Base-by-base conservation (phyloP, 2,797 vertebrate genomes). In the Sorex maritimensis region DNA sequence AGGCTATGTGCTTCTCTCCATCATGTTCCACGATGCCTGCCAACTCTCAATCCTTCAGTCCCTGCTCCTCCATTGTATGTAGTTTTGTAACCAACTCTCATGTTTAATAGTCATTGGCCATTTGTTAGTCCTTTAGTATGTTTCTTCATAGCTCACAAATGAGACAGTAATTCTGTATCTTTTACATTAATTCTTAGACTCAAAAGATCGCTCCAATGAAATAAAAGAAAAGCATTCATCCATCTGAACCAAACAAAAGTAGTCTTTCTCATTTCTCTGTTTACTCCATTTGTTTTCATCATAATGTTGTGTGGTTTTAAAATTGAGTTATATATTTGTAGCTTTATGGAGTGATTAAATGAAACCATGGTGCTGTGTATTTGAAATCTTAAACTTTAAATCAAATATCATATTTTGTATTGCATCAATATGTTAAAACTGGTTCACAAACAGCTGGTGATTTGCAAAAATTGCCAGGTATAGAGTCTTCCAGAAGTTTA, bases 331-430 rank as follows among this genome's bases (percentile, higher is more conserved):
- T 73, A 28, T 26, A n/a, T 81, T 90, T 90, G 55, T 67, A 87
- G 71, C 81, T 55, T 77, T 65, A 77, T 90, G 63, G 87, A 89
- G 38, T 38, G 87, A 88, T 93, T 85, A 88, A 93, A 67, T 73
- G 38, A 44, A 65, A 81, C 75, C 73, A 19, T 63, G n/a, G 63
- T 63, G 49, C 90, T 65, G 69, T 26, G 87, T 81, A 55, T 88
- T n/a, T 71, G 71, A 95, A 84, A 46, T 65, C 55, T 89, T 84
- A 81, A 81, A 63, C 88, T 93, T 73, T 81, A 86, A 93, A 87
- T 83, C 61, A 67, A 74, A 11, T 84, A 21, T 58, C 46, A 69
- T 13, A 34, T 77, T 14, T 5, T 44, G 63, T 26, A 28, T 21
- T 77, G 49, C 1, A 38, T 90, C 52, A 93, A 65, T 72, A 72